Base-by-base conservation (phyloP, 23 tunicate genomes). In the Styela clava region DNA sequence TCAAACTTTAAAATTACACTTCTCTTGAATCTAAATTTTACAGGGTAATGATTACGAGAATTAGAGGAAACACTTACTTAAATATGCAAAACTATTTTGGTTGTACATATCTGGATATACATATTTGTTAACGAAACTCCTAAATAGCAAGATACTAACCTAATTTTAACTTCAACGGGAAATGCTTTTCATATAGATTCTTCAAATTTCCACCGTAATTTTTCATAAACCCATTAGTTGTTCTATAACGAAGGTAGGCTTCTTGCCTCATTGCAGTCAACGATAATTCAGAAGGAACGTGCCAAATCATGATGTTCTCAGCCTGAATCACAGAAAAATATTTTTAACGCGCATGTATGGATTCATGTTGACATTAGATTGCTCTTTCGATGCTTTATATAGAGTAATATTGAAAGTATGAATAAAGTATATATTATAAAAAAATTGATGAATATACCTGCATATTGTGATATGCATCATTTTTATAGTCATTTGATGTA, bases 251-350 rank as follows among this genome's bases (percentile, higher is more conserved):
- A 19, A 78, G 34, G 3, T 31, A 37, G 22, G 82, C 68, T 0
- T 61, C 19, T 30, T 22, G 52, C 35, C 26, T 78, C 33, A 44
- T 37, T 1, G 33, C 26, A 3, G 82, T 16, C 19, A 63, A 34
- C 21, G 68, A 63, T 2, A 62, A 31, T 25, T 61, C 26, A 29
- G 62, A 24, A 7, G 68, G 34, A 27, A 62, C 82, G 26, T 78
- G 82, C 82, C 82, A 78, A 19, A 78, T 21, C 82, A 78, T 78
- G 33, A 78, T 21, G 23, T 67, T 24, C 16, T 22, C 12, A 0
- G 31, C 2, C 71, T 67, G 31, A 16, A 67, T 25, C 0, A 27
- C 16, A 25, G 22, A 5, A 5, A 12, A 44, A 12, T 5, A 7
- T 12, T 5, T 7, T 44, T 44, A 12, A 44, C 12, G 56, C 9